phyloP scores from a whole-genome alignment of 2,888 invertebrate genomes.

The Ceriagrion tenellum region DNA sequence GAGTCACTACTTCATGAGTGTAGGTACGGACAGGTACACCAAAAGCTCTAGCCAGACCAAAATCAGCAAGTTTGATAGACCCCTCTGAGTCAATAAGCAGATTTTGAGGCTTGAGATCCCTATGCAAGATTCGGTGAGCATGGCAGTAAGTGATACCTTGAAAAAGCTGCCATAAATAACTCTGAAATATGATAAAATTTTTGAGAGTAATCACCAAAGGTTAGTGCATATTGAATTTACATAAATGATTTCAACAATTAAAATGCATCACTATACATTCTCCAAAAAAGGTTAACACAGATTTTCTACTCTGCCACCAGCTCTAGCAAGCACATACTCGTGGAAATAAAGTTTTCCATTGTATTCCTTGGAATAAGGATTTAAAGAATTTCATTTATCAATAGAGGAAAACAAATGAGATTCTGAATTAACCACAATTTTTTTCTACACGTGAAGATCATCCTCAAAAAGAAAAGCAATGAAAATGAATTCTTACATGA shows the following conservation, averaged over 20 bases:
- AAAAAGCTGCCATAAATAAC: constrained; percentile 92
- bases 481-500: too few relatives aligned
- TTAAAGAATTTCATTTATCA: too few relatives aligned
- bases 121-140: constrained; percentile 91
- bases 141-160: constrained; percentile 95
- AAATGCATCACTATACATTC: background rate
- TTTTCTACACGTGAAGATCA: too few relatives aligned
- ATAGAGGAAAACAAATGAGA: too few relatives aligned
- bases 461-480: too few relatives aligned
- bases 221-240: background rate
- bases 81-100: constrained; percentile 92
- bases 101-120: constrained; percentile 98
- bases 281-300: background rate
- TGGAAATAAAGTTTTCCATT: background rate
- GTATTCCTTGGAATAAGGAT: too few relatives aligned
- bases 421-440: too few relatives aligned
- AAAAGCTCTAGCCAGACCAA: constrained; percentile 96
- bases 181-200: constrained; percentile 75
- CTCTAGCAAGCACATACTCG: background rate
- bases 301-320: background rate
- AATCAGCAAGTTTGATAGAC: constrained; percentile 96
- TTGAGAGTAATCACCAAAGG: background rate
- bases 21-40: constrained; percentile 95
- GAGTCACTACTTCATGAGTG: constrained; percentile 97
- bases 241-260: background rate